Conservation (phyloP, 2,797 vertebrate genomes). For the Orestias chungarensis region DNA sequence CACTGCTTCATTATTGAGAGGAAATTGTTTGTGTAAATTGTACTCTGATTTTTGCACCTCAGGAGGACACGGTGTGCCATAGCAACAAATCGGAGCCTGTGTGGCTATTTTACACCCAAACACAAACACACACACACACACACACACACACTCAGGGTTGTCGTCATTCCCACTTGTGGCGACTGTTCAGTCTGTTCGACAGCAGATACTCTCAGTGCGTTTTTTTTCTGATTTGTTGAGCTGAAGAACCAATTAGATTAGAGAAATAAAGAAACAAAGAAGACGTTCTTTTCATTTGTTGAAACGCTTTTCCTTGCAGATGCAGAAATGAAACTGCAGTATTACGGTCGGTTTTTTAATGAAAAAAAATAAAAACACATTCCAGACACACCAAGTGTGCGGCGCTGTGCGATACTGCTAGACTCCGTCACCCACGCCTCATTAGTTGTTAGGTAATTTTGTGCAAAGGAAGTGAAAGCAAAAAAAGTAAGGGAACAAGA, state of each 20-base stretch:
- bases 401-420: conserved; percentile 1
- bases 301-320: conserved; percentile 1
- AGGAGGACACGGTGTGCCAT: conserved; percentile 63
- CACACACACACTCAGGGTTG: conserved; percentile 10
- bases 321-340: conserved; percentile 5
- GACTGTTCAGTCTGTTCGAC: conserved; percentile 45
- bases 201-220: conserved; percentile 24
- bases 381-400: neutral
- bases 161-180: conserved; percentile 59
- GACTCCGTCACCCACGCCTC: conserved; percentile 38
- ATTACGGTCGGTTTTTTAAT: neutral
- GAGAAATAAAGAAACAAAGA: conserved; percentile 36
- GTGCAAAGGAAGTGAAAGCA: conserved; percentile 35
- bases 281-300: conserved; percentile 5
- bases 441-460: conserved; percentile 49
- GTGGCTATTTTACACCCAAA: conserved; percentile 43
- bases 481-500: conserved; percentile 3
- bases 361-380: conserved; percentile 6
- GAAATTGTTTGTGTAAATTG: conserved; percentile 71
- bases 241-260: conserved; percentile 47
- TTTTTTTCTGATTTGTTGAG: conserved; percentile 45
- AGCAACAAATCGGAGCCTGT: conserved; percentile 66
- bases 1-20: conserved; percentile 57
- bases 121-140: conserved; percentile 5
- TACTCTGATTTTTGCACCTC: conserved; percentile 64